Evolutionary conservation across 2,113 vertebrate genomes (phyloP).

Genomic region (Phalacrocorax aristotelis): DNA sequence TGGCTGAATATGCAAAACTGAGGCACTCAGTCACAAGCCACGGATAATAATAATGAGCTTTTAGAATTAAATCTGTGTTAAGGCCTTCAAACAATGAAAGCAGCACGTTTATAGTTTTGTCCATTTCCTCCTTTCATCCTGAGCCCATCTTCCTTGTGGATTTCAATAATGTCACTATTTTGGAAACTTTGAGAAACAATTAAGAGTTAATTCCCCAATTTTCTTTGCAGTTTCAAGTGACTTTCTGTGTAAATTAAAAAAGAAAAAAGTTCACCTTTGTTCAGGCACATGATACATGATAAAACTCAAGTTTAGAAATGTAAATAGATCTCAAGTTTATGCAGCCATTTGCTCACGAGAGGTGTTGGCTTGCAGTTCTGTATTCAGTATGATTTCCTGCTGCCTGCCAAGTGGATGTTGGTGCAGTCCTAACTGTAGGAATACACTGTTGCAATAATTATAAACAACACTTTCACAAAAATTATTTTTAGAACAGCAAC

Average conservation of each 20-base stretch:
- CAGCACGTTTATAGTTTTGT: background rate
- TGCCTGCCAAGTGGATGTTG: constrained; percentile 1
- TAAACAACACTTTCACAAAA: background rate
- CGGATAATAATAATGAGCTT: rapidly evolving
- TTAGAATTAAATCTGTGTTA: background rate
- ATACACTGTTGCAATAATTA: constrained; percentile 10
- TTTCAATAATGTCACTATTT: background rate
- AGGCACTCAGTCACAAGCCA: background rate
- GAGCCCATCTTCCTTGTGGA: background rate
- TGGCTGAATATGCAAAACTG: background rate
- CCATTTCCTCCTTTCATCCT: background rate
- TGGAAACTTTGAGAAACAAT: background rate
- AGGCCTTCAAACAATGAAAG: background rate
- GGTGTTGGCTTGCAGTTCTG: background rate
- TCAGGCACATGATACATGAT: background rate
- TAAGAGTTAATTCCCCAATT: background rate
- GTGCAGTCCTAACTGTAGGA: background rate
- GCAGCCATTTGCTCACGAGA: background rate
- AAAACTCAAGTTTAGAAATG: background rate
- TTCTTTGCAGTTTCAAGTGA: background rate
- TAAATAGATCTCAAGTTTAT: background rate
- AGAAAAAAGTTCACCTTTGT: background rate
- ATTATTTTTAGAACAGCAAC: constrained; percentile 35
- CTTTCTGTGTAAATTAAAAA: background rate
- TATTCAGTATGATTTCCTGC: background rate